A percentile compares a stretch with the other conserved stretches of the same genome.
These are phyloP conservation scores for Genyomyrus donnyi DNA, from an alignment of 2,113 vertebrate genomes.

Conservation along the genomic window DNA sequence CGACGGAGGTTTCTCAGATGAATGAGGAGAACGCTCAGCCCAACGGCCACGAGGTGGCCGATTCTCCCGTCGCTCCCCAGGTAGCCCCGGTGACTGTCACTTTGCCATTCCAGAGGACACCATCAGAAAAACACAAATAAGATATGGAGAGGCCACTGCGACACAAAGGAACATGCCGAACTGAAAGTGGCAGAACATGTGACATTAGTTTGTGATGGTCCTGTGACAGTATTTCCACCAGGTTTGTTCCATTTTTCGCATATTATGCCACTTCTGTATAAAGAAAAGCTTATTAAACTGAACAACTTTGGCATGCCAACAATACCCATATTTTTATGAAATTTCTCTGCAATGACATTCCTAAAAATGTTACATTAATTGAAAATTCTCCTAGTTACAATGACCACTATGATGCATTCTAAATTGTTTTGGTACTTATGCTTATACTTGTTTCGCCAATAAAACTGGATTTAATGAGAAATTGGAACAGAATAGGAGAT, in stretches of 20 bases:
- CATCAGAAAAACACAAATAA: conserved; percentile 35
- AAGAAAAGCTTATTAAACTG: background rate
- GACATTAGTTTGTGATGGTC: background rate
- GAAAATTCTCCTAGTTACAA: background rate
- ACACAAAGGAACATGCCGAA: background rate
- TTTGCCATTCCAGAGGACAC: conserved; percentile 51
- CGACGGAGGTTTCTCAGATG: conserved; percentile 70
- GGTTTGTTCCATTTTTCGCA: background rate
- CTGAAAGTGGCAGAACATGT: background rate
- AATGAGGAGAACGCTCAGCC: conserved; percentile 58
- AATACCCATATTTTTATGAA: background rate
- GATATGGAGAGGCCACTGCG: background rate
- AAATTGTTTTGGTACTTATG: background rate
- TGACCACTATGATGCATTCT: background rate
- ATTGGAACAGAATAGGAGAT: background rate
- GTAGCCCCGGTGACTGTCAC: conserved; percentile 53
- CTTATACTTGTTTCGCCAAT: background rate
- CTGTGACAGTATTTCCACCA: background rate
- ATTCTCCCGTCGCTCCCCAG: conserved; percentile 42
- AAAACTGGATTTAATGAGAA: background rate
- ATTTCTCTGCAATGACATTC: background rate
- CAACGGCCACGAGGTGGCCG: conserved; percentile 55
- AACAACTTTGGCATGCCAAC: background rate
- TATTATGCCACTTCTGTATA: background rate
- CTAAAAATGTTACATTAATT: background rate